These are phyloP conservation scores for Mareca strepera DNA, from an alignment of 2,797 vertebrate genomes.

Conservation along the genomic window DNA sequence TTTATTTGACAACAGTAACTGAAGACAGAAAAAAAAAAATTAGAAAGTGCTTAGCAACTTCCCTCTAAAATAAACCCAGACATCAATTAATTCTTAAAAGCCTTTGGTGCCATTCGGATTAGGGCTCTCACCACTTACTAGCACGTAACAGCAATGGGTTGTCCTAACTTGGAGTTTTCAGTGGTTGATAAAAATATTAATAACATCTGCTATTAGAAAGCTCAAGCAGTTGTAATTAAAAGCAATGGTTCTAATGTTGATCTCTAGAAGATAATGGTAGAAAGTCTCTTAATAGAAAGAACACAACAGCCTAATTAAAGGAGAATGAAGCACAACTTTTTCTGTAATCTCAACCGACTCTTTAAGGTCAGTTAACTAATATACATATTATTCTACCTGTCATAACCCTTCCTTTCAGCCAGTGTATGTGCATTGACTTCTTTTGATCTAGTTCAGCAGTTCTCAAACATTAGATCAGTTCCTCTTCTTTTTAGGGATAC, in stretches of 20 bases:
- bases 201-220: conserved; percentile 5
- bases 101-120: conserved; percentile 31
- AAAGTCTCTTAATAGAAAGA: neutral
- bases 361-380: conserved; percentile 43
- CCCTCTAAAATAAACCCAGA: conserved; percentile 29
- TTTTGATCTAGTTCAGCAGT: conserved; percentile 61
- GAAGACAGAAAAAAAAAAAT: neutral
- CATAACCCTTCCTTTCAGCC: conserved; percentile 18
- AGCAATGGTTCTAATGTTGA: neutral
- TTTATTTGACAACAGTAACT: conserved; percentile 47
- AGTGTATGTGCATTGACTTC: conserved; percentile 33
- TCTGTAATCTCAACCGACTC: conserved; percentile 34
- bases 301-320: conserved; percentile 40
- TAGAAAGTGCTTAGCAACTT: conserved; percentile 49
- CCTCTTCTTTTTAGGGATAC: conserved; percentile 19
- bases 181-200: conserved; percentile 39
- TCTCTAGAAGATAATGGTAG: neutral
- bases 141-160: neutral
- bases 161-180: conserved; percentile 21
- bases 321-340: conserved; percentile 57
- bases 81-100: conserved; percentile 13
- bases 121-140: neutral
- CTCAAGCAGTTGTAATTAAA: conserved; percentile 19
- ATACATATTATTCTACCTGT: conserved; percentile 14
- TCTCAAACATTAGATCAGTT: conserved; percentile 45